Conservation (phyloP, 2,797 vertebrate genomes). For the Liparis tanakae region DNA sequence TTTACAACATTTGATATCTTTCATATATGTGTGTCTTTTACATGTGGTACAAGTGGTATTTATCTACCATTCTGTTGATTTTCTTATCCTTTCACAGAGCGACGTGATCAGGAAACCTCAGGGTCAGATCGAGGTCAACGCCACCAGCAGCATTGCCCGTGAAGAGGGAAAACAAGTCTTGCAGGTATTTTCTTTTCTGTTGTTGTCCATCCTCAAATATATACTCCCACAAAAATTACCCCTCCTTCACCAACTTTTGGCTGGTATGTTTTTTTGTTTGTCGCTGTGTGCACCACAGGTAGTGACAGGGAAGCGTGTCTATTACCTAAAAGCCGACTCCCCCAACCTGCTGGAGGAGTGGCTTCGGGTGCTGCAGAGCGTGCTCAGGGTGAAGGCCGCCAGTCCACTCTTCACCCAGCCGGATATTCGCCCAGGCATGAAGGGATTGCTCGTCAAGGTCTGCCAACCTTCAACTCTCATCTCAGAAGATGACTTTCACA, state of each 20-base stretch:
- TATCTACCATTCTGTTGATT: not conserved
- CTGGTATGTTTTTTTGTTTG: not conserved
- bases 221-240: not conserved
- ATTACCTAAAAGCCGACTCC: constrained; percentile 96
- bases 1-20: not conserved
- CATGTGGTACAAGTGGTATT: not conserved
- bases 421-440: constrained; percentile 88
- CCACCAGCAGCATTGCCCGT: constrained; percentile 90
- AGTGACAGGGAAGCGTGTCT: constrained; percentile 91
- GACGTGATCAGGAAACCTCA: constrained; percentile 97
- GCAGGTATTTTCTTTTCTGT: constrained; percentile 82
- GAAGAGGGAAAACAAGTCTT: constrained; percentile 97
- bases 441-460: constrained; percentile 94
- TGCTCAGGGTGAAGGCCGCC: constrained; percentile 91
- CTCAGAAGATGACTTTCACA: not conserved
- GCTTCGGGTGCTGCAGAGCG: constrained; percentile 93
- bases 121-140: constrained; percentile 94
- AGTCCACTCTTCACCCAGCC: constrained; percentile 92
- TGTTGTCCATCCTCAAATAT: not conserved
- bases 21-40: not conserved
- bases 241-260: not conserved
- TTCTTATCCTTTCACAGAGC: constrained; percentile 81
- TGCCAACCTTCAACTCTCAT: not conserved
- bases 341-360: constrained; percentile 98
- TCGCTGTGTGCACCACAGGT: constrained; percentile 76